Evolutionary conservation across 2,888 invertebrate species (phyloP).

Genomic region (Cephus rjabovi): DNA sequence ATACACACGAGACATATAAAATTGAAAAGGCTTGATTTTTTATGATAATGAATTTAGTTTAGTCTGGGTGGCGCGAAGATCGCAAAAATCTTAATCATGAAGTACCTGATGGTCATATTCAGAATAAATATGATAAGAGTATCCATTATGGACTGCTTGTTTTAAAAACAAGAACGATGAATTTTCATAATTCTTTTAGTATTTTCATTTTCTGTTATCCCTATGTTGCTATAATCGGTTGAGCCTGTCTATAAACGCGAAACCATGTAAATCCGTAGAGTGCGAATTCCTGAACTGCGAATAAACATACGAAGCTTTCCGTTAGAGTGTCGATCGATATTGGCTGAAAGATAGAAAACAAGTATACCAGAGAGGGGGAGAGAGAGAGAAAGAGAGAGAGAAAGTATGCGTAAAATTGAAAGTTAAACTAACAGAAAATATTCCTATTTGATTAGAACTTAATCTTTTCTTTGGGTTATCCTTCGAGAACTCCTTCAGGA

Average conservation of each 20-base stretch:
- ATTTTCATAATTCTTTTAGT: conserved; percentile 30
- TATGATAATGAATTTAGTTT: background rate
- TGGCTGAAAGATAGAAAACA: background rate
- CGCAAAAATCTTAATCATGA: background rate
- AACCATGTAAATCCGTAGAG: conserved; percentile 32
- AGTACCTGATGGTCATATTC: background rate
- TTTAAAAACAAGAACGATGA: background rate
- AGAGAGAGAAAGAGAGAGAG: too few species aligned
- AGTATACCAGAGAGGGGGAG: background rate
- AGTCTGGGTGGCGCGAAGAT: background rate
- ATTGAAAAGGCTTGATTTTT: background rate
- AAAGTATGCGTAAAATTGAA: too few species aligned
- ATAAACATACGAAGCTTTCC: background rate
- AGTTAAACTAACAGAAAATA: too few species aligned
- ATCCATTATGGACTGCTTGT: background rate
- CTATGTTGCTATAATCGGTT: conserved; percentile 27
- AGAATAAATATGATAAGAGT: background rate
- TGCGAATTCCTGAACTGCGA: conserved; percentile 28
- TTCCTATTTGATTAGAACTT: too few species aligned
- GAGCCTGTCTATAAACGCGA: conserved; percentile 26
- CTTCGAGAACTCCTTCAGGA: too few species aligned
- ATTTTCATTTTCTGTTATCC: conserved; percentile 34
- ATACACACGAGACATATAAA: background rate
- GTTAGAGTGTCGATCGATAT: background rate
- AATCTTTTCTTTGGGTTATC: too few species aligned